phyloP scores from a whole-genome alignment of 2,113 vertebrate genomes.

The Brevimyrus niger region DNA sequence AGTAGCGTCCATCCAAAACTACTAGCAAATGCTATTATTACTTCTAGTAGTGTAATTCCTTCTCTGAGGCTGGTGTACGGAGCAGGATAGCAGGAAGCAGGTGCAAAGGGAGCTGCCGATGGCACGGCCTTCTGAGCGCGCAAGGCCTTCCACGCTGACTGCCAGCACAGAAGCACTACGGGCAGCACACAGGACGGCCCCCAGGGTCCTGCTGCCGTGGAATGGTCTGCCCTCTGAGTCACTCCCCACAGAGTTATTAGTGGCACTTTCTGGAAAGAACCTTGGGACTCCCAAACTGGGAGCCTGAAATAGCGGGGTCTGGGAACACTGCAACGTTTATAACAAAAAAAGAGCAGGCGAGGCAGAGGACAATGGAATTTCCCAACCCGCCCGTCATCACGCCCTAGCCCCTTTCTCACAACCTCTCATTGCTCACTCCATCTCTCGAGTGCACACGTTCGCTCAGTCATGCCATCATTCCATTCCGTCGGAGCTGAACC shows the following conservation, averaged over 20 bases:
- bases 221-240: constrained; percentile 7
- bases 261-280: constrained; percentile 6
- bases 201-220: not conserved
- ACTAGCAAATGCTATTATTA: not conserved
- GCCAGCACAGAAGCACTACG: not conserved
- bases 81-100: not conserved
- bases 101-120: not conserved
- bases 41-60: not conserved
- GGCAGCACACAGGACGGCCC: not conserved
- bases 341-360: not conserved
- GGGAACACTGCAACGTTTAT: not conserved
- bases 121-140: not conserved
- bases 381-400: not conserved
- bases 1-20: not conserved
- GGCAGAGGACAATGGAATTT: constrained; percentile 11
- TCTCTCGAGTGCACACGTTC: not conserved
- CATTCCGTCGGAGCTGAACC: constrained; percentile 16
- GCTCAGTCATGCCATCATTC: not conserved
- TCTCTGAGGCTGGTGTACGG: not conserved
- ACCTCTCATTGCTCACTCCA: not conserved
- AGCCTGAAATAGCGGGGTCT: constrained; percentile 6
- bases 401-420: not conserved
- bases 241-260: constrained; percentile 11
- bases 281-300: not conserved
- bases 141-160: not conserved